Percentiles rank a stretch among this genome's conserved stretches.
Evolutionary conservation across 1,140 invertebrate genomes (phyloP).

Genomic region (Asobara japonica): DNA sequence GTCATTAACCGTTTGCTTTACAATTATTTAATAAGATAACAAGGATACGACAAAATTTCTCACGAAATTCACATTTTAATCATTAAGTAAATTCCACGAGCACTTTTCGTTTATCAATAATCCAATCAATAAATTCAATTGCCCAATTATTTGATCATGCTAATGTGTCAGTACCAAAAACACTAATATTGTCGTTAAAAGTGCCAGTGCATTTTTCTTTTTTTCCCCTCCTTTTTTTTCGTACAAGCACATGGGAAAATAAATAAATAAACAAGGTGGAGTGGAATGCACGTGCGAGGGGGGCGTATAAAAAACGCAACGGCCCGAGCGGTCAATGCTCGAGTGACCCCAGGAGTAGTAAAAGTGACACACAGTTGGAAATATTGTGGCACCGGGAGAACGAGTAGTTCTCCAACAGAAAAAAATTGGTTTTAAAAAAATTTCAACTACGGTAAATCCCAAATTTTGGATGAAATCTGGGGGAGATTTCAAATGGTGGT

Average conservation of each 20-base stretch:
- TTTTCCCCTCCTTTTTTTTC: neutral
- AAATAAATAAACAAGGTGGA: conserved; percentile 24
- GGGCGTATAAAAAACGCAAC: neutral
- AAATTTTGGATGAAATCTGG: no score
- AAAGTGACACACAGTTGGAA: conserved; percentile 54
- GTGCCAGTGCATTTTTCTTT: no score
- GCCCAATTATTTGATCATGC: neutral
- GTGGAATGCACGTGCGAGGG: conserved; percentile 17
- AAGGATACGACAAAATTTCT: neutral
- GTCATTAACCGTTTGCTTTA: neutral
- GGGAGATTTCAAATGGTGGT: no score
- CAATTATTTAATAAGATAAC: neutral
- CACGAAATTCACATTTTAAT: neutral
- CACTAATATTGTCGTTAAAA: no score
- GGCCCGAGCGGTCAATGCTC: conserved; percentile 57
- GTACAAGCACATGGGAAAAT: neutral
- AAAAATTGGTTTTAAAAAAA: neutral
- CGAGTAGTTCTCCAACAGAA: neutral
- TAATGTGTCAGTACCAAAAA: neutral
- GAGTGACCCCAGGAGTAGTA: conserved; percentile 61
- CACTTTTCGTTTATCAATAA: neutral
- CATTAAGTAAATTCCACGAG: neutral
- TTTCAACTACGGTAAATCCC: no score
- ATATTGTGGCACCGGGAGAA: conserved; percentile 13
- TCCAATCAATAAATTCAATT: neutral